phyloP scores from a whole-genome alignment of 1,140 invertebrate species.

The Bombus ignitus region DNA sequence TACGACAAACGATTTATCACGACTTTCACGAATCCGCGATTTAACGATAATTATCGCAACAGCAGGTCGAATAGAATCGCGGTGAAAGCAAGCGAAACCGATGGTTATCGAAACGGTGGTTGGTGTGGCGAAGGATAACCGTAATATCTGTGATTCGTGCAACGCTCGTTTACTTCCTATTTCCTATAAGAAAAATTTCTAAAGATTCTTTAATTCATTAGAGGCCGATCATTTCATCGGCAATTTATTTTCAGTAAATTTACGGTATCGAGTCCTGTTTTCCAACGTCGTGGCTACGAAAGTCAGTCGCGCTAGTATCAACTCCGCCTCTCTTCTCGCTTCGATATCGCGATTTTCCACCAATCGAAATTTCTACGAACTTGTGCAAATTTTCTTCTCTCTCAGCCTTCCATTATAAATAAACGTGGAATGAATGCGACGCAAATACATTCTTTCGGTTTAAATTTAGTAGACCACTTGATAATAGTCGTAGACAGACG shows the following conservation, averaged over 20 bases:
- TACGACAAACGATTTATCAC: constrained; percentile 8
- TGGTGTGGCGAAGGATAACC: not conserved
- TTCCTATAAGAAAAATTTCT: not conserved
- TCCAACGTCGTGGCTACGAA: no score
- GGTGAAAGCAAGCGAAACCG: constrained; percentile 45
- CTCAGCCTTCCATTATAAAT: no score
- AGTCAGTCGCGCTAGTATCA: no score
- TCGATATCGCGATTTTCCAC: no score
- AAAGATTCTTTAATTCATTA: not conserved
- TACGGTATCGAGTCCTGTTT: not conserved
- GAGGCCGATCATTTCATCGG: not conserved
- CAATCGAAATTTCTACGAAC: no score
- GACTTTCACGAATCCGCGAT: constrained; percentile 39
- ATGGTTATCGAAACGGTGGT: not conserved
- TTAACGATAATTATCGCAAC: constrained; percentile 39
- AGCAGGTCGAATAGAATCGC: constrained; percentile 11
- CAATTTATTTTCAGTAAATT: no score
- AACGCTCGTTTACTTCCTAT: not conserved
- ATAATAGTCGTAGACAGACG: no score
- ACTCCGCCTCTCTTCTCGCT: no score
- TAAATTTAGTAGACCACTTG: no score
- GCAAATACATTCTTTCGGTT: no score
- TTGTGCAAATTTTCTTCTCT: no score
- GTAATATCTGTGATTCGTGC: not conserved
- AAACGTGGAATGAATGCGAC: no score